phyloP scores from a whole-genome alignment of 2,888 invertebrate species.

The Clitarchus hookeri region DNA sequence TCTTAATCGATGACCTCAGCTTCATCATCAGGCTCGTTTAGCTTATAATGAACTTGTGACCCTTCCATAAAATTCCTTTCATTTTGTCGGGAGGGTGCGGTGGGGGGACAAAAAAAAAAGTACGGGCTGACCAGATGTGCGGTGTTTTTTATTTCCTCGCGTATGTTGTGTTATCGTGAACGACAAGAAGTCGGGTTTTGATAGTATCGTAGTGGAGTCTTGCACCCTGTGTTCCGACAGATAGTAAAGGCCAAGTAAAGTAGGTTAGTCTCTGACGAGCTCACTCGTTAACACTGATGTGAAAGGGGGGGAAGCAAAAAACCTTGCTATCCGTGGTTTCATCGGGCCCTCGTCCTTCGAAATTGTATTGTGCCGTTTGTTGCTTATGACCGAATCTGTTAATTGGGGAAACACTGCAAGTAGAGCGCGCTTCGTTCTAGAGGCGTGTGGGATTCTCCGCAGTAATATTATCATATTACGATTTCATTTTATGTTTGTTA shows the following conservation, averaged over 20 bases:
- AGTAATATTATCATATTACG: no score
- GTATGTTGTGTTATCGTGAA: not conserved
- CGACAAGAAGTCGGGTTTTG: not conserved
- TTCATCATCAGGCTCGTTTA: constrained; percentile 8
- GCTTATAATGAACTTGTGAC: constrained; percentile 4
- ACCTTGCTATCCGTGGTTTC: no score
- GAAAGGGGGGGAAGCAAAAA: no score
- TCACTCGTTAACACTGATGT: no score
- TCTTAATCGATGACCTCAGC: constrained; percentile 14
- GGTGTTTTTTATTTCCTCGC: not conserved
- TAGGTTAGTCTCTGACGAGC: not conserved
- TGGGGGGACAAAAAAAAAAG: not conserved
- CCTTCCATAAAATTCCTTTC: not conserved
- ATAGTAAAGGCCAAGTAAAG: constrained; percentile 14
- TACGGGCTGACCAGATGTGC: constrained; percentile 8
- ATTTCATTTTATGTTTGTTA: no score
- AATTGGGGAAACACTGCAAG: no score
- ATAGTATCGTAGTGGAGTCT: not conserved
- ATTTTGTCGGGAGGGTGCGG: not conserved
- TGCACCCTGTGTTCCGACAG: not conserved
- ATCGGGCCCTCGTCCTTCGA: no score
- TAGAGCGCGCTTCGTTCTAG: no score
- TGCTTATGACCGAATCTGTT: no score
- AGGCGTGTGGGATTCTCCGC: no score
- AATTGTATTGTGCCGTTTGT: no score